A percentile compares a stretch with the other conserved stretches of the same genome.
These are phyloP conservation scores for Rhegmatorhina hoffmannsi DNA, from an alignment of 2,113 vertebrate species.

Conservation along the genomic window DNA sequence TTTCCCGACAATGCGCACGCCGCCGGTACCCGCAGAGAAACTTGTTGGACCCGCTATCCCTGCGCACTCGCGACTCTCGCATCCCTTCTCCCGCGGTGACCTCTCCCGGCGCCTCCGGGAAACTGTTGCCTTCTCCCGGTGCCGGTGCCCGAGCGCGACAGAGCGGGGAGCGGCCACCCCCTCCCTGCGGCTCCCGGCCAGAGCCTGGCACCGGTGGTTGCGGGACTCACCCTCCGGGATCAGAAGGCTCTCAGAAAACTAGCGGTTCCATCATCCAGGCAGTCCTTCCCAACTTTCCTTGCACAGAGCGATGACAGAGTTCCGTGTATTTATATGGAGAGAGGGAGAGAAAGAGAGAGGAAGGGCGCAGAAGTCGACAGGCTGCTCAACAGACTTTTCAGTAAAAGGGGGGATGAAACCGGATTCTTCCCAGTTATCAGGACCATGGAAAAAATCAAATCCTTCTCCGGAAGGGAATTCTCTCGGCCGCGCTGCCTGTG, in stretches of 20 bases:
- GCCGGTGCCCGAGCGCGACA: background rate
- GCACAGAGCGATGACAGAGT: background rate
- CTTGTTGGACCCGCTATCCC: conserved; percentile 57
- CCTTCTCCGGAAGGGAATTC: conserved; percentile 76
- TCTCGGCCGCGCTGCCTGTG: conserved; percentile 73
- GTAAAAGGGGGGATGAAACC: background rate
- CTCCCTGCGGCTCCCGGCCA: background rate
- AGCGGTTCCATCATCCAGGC: conserved; percentile 70
- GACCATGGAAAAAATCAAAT: conserved; percentile 72
- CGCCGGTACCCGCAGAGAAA: conserved; percentile 42
- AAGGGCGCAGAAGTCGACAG: conserved; percentile 19
- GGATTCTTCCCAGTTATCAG: conserved; percentile 57
- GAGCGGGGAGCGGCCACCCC: background rate
- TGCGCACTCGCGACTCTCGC: background rate
- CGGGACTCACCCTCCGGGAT: conserved; percentile 68
- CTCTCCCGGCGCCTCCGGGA: background rate
- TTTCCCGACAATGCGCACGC: background rate
- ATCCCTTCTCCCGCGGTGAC: background rate
- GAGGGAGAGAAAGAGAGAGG: background rate
- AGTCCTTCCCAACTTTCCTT: conserved; percentile 84
- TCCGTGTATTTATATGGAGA: background rate
- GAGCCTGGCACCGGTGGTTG: background rate
- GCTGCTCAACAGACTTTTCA: conserved; percentile 42
- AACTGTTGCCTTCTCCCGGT: background rate
- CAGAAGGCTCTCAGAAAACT: conserved; percentile 67